phyloP scores from a whole-genome alignment of 2,113 vertebrate species.

The Aspidoscelis tigris region DNA sequence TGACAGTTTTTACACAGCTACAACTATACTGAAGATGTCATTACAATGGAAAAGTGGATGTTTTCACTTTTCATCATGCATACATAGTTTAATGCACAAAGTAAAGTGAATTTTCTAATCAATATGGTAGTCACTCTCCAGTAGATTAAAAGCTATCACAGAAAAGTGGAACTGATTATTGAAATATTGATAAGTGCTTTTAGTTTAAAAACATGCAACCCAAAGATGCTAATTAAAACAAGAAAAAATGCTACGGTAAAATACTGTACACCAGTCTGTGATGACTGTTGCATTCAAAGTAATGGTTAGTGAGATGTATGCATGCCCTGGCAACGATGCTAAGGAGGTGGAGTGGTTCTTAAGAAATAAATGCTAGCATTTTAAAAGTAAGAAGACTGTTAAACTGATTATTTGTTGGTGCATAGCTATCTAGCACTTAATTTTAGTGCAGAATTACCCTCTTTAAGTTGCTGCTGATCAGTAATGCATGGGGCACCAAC shows the following conservation, averaged over 20 bases:
- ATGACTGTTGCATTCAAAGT: no score
- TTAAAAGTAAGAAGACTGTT: no score
- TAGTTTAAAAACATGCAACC: no score
- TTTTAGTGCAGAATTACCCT: no score
- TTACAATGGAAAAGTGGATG: no score
- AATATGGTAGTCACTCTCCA: background rate
- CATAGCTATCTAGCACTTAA: no score
- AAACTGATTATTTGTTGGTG: no score
- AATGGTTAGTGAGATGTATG: background rate
- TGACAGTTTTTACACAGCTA: background rate
- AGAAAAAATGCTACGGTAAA: background rate
- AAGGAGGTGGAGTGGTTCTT: background rate
- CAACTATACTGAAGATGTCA: background rate
- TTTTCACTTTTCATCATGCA: background rate
- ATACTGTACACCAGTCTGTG: background rate
- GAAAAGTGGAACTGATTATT: background rate
- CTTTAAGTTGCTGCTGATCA: no score
- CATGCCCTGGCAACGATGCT: background rate
- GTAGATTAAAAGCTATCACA: background rate
- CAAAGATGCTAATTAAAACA: no score
- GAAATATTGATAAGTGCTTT: no score
- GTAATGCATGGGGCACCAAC: no score
- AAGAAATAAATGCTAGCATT: no score
- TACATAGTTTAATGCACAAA: background rate
- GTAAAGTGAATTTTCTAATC: background rate